Evolutionary conservation across 1,140 invertebrate genomes (phyloP), one percentile per base, ranked within the genome.

Genomic region (Anastatus disparis): DNA sequence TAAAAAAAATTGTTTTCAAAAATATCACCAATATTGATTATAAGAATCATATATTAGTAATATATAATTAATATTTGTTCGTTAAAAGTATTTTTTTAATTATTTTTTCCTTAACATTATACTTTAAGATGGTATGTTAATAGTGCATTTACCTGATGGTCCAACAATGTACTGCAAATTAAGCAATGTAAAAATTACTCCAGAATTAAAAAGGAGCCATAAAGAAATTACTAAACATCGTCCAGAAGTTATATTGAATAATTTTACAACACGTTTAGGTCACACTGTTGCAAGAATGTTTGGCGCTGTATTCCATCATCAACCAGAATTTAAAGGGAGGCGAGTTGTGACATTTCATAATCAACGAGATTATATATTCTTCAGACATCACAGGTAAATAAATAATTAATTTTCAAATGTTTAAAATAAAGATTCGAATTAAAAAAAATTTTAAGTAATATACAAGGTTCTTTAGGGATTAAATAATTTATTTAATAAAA

Each of bases 341-440:
- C 88, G 97, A 74, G 96, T 93, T 2, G 95, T 97, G 15, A 99
- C 98, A 15, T 99, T 99, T 82, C 98, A 99, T 83, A 99, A 99
- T 88, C 98, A 99, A 82, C 88, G 98, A 71, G 98, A 99, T 87
- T 99, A 97, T 78, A 97, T 99, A 78, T 99, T 99, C 85, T 98
- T 99, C 79, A 90, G 98, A 62, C 97, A 99, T 86, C 97, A 99
- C 84, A 92, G 96, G 94, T 97, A 85, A 83, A 78, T 62, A 20
- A 2, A 13, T 62, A n/a, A n/a, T n/a, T n/a, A n/a, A n/a, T n/a
- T n/a, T n/a, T n/a, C n/a, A n/a, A n/a, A n/a, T n/a, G n/a, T n/a
- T n/a, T n/a, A n/a, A n/a, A n/a, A n/a, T n/a, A n/a, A n/a, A n/a
- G n/a, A n/a, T n/a, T n/a, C n/a, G n/a, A n/a, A n/a, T n/a, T n/a